Evolutionary conservation across 2,797 vertebrate species (phyloP).

Genomic region (Phoxinus dragarum): DNA sequence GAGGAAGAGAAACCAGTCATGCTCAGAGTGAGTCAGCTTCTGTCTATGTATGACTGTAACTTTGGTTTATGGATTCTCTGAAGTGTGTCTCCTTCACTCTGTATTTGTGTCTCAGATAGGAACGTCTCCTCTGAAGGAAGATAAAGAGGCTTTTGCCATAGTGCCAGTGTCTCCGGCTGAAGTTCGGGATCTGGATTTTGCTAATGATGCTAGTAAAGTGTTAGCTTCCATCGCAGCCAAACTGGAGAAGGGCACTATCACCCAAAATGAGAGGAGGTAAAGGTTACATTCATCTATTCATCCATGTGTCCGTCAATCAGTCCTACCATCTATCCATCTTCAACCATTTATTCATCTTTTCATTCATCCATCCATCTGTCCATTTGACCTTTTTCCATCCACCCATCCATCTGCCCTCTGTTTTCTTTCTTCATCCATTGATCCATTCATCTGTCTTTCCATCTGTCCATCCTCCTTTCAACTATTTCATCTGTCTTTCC

Average conservation of each 20-base stretch:
- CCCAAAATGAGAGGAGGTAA: constrained; percentile 97
- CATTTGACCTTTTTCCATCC: not conserved
- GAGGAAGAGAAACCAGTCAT: constrained; percentile 99
- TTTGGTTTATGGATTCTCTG: not conserved
- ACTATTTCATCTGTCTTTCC: not conserved
- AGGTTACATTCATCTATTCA: constrained; percentile 18
- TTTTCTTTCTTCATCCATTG: not conserved
- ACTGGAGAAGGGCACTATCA: constrained; percentile 97
- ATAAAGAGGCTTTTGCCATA: constrained; percentile 98
- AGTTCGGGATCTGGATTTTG: constrained; percentile 97
- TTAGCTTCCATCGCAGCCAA: constrained; percentile 96
- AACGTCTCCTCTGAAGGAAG: constrained; percentile 94
- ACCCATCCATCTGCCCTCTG: not conserved
- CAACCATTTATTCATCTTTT: not conserved
- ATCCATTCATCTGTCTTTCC: not conserved
- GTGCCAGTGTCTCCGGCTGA: constrained; percentile 97
- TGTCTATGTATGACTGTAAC: not conserved
- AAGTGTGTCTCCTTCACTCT: constrained; percentile 12
- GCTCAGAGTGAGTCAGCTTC: constrained; percentile 87
- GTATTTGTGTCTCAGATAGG: constrained; percentile 84
- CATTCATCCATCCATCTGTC: not conserved
- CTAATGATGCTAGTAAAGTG: constrained; percentile 98
- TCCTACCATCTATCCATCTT: not conserved
- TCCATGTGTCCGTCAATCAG: not conserved
- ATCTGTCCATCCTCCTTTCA: not conserved